These are phyloP conservation scores for Tautogolabrus adspersus DNA, from an alignment of 2,113 vertebrate species.

Conservation along the genomic window DNA sequence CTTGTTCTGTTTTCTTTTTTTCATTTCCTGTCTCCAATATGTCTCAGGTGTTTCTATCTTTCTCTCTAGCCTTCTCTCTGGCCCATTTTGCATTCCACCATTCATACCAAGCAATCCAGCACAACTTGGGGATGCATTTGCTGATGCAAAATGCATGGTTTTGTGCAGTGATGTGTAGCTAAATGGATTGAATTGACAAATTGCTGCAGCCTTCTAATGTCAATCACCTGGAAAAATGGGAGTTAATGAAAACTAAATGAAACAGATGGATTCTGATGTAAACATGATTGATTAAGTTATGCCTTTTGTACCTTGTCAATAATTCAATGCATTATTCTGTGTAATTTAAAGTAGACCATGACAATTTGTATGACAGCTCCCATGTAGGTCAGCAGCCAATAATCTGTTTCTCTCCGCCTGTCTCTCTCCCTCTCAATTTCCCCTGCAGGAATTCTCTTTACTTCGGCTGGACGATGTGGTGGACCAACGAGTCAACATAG, in stretches of 20 bases:
- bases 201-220: conserved; percentile 35
- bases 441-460: conserved; percentile 92
- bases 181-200: conserved; percentile 48
- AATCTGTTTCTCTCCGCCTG: conserved; percentile 36
- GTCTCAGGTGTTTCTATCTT: too few relatives aligned
- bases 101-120: conserved; percentile 9
- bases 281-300: conserved; percentile 47
- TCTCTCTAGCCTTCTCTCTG: too few relatives aligned
- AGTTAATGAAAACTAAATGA: conserved; percentile 55
- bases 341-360: conserved; percentile 32
- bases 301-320: conserved; percentile 45
- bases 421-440: conserved; percentile 27
- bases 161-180: conserved; percentile 26
- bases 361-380: conserved; percentile 6
- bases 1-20: neutral
- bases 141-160: conserved; percentile 27
- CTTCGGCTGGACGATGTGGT: conserved; percentile 90
- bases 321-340: conserved; percentile 36
- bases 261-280: conserved; percentile 50
- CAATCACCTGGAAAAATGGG: conserved; percentile 56
- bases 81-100: neutral
- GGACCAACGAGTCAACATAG: conserved; percentile 92
- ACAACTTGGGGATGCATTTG: conserved; percentile 30
- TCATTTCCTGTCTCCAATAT: conserved; percentile 9
- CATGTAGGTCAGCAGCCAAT: neutral